Evolutionary conservation across 1,140 invertebrate species (phyloP), one percentile per base, ranked within the genome.

Genomic region (Teleopsis dalmanni): DNA sequence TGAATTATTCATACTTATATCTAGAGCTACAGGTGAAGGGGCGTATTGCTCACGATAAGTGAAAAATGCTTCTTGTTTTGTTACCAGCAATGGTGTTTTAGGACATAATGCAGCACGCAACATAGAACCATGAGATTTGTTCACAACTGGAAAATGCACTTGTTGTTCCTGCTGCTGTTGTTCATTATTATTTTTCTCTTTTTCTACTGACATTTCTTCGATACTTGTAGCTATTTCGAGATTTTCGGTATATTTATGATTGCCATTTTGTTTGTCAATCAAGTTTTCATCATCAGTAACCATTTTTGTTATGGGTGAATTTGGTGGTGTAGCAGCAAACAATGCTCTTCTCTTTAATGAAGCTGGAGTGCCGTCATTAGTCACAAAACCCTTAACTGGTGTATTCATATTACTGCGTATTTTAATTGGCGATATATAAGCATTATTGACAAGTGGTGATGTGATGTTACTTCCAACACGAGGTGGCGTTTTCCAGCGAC

Each of bases 401-500:
- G 48, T 36, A 27, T 27, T 43, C 3, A 19, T 37, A 18, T 42
- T 41, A 11, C 7, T 9, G 7, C 41, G 59, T 21, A 56, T 49
- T 23, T 60, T 61, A 11, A 56, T 40, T 1, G 60, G 60, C 10
- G 65, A 59, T n/a, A 56, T 58, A 23, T 33, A 50, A 2, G 4
- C 54, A 53, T 16, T 58, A 52, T 42, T 51, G 14, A 51, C 35
- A 40, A 65, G 22, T 4, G 66, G 55, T 4, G 59, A 56, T 11
- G 60, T 56, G 33, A 61, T 53, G 6, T 37, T 47, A 11, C 48
- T 59, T 10, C 51, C 46, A 21, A 57, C 13, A 34, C 81, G 74
- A 0, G 84, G 83, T 16, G 88, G 86, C 1, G 85, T 90, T 75
- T 87, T 87, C 87, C 87, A 90, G 42, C 81, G 78, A 54, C 79